Conservation (phyloP, 2,888 invertebrate species). For the Chironomus riparius region DNA sequence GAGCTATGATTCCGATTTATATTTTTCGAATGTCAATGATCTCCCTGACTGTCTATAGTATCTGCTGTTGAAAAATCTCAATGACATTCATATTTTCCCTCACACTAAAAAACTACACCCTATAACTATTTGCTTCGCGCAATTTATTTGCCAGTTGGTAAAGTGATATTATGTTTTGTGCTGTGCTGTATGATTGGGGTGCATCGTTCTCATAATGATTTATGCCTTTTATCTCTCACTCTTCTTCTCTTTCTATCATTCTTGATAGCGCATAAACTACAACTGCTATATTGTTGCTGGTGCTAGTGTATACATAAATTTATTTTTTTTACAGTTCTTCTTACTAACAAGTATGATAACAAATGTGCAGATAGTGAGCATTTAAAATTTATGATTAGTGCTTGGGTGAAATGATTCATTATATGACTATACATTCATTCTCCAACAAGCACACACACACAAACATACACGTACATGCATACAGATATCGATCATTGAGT, state of each 20-base stretch:
- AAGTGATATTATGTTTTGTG: neutral
- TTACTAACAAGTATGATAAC: neutral
- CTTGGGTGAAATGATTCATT: neutral
- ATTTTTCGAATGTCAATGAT: neutral
- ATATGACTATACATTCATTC: neutral
- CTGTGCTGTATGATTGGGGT: neutral
- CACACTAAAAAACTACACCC: neutral
- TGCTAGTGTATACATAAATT: neutral
- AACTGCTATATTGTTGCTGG: neutral
- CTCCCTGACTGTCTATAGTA: neutral
- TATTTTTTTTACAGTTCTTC: neutral
- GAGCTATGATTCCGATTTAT: neutral
- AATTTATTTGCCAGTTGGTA: constrained; percentile 8
- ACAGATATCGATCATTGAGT: neutral
- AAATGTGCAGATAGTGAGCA: neutral
- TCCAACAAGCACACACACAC: neutral
- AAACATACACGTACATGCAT: neutral
- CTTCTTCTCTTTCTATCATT: too few relatives aligned
- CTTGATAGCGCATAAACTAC: too few relatives aligned
- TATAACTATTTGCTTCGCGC: neutral
- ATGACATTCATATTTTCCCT: neutral
- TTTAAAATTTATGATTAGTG: constrained; percentile 5
- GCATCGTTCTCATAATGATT: neutral
- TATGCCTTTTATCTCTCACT: neutral
- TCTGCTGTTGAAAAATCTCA: neutral